Evolutionary conservation across 2,888 invertebrate species (phyloP).

Genomic region (Cactoblastis cactorum): DNA sequence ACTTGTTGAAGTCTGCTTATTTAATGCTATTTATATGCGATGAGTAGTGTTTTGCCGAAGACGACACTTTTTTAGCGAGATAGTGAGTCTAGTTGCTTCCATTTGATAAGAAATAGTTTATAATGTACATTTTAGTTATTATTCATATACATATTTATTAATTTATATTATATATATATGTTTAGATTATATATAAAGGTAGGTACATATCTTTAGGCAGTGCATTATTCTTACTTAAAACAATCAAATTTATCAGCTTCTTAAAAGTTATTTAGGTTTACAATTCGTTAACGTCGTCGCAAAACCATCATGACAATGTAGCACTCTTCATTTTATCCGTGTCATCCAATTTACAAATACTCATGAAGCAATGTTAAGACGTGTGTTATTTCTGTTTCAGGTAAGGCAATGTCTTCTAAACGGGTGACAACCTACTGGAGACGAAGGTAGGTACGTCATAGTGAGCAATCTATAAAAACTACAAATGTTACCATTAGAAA

Average conservation of each 20-base stretch:
- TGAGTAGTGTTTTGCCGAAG: too few species aligned
- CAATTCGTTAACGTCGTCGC: constrained; percentile 15
- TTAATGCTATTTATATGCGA: too few species aligned
- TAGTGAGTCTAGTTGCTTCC: too few species aligned
- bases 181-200: too few species aligned
- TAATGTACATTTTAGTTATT: too few species aligned
- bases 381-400: constrained; percentile 60
- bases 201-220: too few species aligned
- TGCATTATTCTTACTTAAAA: background rate
- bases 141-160: too few species aligned
- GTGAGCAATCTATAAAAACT: constrained; percentile 46
- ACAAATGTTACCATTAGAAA: background rate
- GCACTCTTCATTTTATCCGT: background rate
- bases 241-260: background rate
- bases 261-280: background rate
- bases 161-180: too few species aligned
- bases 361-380: constrained; percentile 15
- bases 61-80: too few species aligned
- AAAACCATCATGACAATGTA: background rate
- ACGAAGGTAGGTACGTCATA: constrained; percentile 66
- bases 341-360: background rate
- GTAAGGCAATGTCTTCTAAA: constrained; percentile 75
- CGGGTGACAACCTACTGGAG: constrained; percentile 57
- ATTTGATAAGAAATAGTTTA: too few species aligned
- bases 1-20: too few species aligned